These are phyloP conservation scores for Nannoperca obscura DNA, from an alignment of 2,797 vertebrate genomes.

Conservation along the genomic window DNA sequence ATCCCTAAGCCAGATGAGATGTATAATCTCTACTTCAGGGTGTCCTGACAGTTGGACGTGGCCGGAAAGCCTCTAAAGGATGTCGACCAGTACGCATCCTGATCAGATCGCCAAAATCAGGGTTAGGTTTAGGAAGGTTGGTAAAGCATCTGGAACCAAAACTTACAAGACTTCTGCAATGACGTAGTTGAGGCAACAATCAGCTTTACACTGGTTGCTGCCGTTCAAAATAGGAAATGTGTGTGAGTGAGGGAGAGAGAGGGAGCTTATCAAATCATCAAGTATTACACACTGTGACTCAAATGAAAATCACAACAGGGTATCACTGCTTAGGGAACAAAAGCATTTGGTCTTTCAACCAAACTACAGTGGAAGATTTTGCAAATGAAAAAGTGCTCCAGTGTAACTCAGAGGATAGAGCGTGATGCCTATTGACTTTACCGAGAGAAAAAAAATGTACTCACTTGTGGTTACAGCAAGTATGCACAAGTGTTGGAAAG, in stretches of 20 bases:
- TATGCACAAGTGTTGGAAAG: neutral
- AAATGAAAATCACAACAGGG: slow-evolving; percentile 85
- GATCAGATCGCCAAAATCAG: too few species aligned
- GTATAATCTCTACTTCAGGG: neutral
- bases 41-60: neutral
- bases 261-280: slow-evolving; percentile 78
- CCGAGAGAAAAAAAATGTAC: neutral
- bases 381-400: neutral
- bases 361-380: slow-evolving; percentile 25
- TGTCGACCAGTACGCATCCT: neutral
- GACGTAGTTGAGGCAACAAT: neutral
- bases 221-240: slow-evolving; percentile 24
- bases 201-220: slow-evolving; percentile 17
- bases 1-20: neutral
- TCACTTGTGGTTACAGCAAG: neutral
- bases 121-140: neutral
- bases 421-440: neutral
- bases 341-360: slow-evolving; percentile 35
- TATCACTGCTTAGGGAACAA: slow-evolving; percentile 66
- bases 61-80: neutral
- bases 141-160: slow-evolving; percentile 6
- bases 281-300: slow-evolving; percentile 81
- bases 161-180: neutral
- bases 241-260: slow-evolving; percentile 14
- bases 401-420: neutral